Base-by-base conservation (phyloP, 2,888 invertebrate species). In the Cynaeus angustus region DNA sequence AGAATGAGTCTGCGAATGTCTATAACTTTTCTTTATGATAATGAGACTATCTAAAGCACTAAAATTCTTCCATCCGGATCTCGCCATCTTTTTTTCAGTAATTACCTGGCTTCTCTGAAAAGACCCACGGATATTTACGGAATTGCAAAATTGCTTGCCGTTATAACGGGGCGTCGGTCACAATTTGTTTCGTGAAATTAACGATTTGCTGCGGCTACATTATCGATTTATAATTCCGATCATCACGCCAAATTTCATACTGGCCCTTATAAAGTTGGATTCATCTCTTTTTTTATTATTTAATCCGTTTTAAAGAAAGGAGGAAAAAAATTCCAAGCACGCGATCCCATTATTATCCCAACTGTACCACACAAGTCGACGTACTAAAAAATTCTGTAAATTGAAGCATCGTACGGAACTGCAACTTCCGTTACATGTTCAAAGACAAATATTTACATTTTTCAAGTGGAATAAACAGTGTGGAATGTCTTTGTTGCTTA, bases 401-500 rank as follows among this genome's bases (percentile, higher is more conserved):
- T 41, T 12, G 41, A 13, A 41, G 46, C 46, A 21, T 1, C 16
- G 46, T n/a, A 46, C 46, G 46, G 46, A 46, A 46, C 46, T 46
- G 46, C 46, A 46, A 46, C 48, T 50, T 50, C 48, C 28, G 21
- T 50, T 50, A 50, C 48, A 12, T 13, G 12, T 41, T 6, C 41
- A n/a, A 50, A 50, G 21, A 16, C 28, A 50, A 50, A 50, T 50
- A 50, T 50, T 50, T 50, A 50, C 48, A 26, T 50, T 46, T 50
- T 28, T 50, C 3, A 10, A 50, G 21, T 26, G 28, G 28, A 26
- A 9, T 50, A 46, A 46, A 46, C 14, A 6, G 8, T 3, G 46
- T 16, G 48, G 48, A 50, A 50, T 50, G 21, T 50, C 48, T 50
- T 50, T 50, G 48, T 50, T 50, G 28, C 48, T 50, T 26, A 50